Percentiles rank a stretch among this genome's conserved stretches.
Conservation (phyloP, 2,888 invertebrate genomes). For the Leptinotarsa juncta region DNA sequence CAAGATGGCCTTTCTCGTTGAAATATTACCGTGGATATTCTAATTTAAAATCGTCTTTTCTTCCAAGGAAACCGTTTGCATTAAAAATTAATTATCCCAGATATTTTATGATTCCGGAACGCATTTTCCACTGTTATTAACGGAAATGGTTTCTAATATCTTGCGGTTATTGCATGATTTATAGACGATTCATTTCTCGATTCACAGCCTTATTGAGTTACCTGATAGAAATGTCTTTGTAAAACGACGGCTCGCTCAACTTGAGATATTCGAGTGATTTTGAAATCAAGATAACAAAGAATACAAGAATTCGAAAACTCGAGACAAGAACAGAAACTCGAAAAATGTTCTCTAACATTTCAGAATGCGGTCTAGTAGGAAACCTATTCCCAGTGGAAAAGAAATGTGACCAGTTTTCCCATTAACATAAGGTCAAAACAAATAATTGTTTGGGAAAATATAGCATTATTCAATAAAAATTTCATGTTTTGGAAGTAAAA, state of each 20-base stretch:
- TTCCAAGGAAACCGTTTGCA: constrained; percentile 51
- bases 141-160: constrained; percentile 39
- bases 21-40: constrained; percentile 64
- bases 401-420: too few species aligned
- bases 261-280: too few species aligned
- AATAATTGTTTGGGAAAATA: too few species aligned
- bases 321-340: too few species aligned
- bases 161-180: constrained; percentile 8
- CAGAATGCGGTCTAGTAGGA: too few species aligned
- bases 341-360: too few species aligned
- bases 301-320: too few species aligned
- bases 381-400: too few species aligned
- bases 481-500: too few species aligned
- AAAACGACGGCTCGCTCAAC: background rate
- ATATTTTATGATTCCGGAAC: constrained; percentile 56
- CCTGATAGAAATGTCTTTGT: background rate
- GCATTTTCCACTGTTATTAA: constrained; percentile 38
- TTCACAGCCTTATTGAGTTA: background rate
- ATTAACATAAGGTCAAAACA: too few species aligned
- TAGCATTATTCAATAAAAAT: too few species aligned
- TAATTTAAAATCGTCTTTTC: constrained; percentile 59
- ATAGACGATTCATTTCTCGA: constrained; percentile 13
- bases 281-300: too few species aligned
- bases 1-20: constrained; percentile 64
- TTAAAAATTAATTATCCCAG: constrained; percentile 63